Conservation (phyloP, 2,888 invertebrate species). For the Mimumesa dahlbomi region DNA sequence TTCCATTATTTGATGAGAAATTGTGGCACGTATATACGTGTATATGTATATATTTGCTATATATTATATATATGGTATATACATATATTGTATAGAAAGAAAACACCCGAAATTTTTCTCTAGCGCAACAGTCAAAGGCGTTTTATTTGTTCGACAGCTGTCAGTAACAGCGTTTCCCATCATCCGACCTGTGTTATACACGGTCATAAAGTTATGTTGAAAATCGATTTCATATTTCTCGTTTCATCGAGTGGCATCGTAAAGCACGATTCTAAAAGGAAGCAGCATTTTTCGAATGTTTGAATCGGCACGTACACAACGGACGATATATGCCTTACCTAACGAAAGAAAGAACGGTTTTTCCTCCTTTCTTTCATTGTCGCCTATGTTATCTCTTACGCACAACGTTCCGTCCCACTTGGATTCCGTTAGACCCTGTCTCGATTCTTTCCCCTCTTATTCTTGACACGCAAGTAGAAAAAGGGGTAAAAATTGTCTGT, state of each 20-base stretch:
- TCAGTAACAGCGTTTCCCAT: slow-evolving; percentile 28
- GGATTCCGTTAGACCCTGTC: neutral
- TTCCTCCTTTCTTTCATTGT: neutral
- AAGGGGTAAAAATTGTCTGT: slow-evolving; percentile 39
- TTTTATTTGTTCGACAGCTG: slow-evolving; percentile 43
- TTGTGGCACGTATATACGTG: too few species aligned
- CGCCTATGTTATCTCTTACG: slow-evolving; percentile 7
- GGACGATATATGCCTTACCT: too few species aligned
- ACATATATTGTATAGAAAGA: too few species aligned
- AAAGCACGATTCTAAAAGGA: slow-evolving; percentile 29
- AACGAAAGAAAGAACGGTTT: neutral
- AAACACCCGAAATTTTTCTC: slow-evolving; percentile 9
- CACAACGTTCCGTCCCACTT: neutral
- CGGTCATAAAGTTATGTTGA: slow-evolving; percentile 28
- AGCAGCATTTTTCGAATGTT: slow-evolving; percentile 30
- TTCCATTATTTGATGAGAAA: too few species aligned
- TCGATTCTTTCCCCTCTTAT: neutral
- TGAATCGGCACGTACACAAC: slow-evolving; percentile 6
- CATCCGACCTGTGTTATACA: slow-evolving; percentile 28
- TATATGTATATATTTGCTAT: too few species aligned
- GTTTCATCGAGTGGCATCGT: slow-evolving; percentile 26
- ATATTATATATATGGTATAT: too few species aligned
- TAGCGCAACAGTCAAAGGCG: slow-evolving; percentile 20
- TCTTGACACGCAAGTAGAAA: slow-evolving; percentile 9
- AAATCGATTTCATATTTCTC: slow-evolving; percentile 35